Conservation (phyloP, 2,888 invertebrate species). For the Apamea monoglypha region DNA sequence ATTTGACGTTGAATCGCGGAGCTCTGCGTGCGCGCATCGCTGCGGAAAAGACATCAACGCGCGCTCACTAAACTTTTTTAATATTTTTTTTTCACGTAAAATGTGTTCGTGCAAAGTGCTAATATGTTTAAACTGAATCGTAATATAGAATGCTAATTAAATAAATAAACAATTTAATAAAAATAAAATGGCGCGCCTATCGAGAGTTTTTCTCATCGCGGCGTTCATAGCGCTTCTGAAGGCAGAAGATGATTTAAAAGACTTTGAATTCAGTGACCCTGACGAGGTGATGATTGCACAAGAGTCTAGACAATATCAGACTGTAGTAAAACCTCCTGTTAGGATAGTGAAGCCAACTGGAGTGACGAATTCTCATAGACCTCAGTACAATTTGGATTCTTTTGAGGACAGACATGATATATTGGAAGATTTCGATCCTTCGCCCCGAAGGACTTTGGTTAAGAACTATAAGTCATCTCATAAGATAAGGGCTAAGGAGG, state of each 20-base stretch:
- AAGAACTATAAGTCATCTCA: slow-evolving; percentile 80
- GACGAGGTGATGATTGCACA: slow-evolving; percentile 87
- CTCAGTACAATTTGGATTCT: slow-evolving; percentile 86
- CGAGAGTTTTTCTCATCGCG: slow-evolving; percentile 70
- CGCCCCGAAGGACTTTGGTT: slow-evolving; percentile 74
- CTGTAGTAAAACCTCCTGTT: slow-evolving; percentile 81
- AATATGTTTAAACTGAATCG: slow-evolving; percentile 52
- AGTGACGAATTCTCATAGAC: slow-evolving; percentile 86
- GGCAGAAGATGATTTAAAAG: slow-evolving; percentile 78
- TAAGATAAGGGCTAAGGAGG: slow-evolving; percentile 83
- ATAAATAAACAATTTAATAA: slow-evolving; percentile 5
- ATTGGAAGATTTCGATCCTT: slow-evolving; percentile 71
- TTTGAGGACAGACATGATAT: slow-evolving; percentile 79
- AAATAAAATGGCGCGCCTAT: slow-evolving; percentile 74
- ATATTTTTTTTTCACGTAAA: slow-evolving; percentile 1
- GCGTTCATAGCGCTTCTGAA: slow-evolving; percentile 69
- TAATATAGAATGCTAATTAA: slow-evolving; percentile 33
- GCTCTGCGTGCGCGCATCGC: slow-evolving; percentile 81
- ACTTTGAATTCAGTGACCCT: slow-evolving; percentile 82
- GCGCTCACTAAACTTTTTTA: slow-evolving; percentile 61
- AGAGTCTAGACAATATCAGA: slow-evolving; percentile 85
- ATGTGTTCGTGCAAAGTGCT: slow-evolving; percentile 66
- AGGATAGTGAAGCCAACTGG: slow-evolving; percentile 81
- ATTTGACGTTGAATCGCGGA: slow-evolving; percentile 79
- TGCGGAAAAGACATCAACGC: slow-evolving; percentile 70